phyloP scores from a whole-genome alignment of 2,797 vertebrate species.

The Rhabdophis nuchalis region DNA sequence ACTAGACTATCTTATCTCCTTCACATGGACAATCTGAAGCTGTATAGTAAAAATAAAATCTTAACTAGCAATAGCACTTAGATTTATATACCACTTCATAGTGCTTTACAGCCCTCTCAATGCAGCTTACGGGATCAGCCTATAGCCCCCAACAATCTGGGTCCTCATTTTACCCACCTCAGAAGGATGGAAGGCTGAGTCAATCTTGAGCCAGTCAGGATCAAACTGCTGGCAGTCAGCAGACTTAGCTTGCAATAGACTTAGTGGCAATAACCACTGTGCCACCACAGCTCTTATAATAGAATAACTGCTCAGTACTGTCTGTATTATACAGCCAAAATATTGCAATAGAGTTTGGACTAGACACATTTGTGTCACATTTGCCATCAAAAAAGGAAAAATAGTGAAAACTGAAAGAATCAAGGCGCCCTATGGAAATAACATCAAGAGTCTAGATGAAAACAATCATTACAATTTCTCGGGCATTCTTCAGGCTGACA shows the following conservation, averaged over 20 bases:
- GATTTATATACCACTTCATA: not conserved
- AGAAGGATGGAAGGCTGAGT: not conserved
- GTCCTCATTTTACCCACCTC: not conserved
- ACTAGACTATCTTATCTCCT: not conserved
- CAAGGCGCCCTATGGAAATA: not conserved
- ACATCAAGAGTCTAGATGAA: not conserved
- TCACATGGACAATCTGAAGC: not conserved
- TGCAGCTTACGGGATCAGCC: not conserved
- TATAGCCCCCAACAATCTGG: not conserved
- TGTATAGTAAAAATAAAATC: not conserved
- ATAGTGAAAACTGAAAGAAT: not conserved
- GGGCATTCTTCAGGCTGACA: not conserved
- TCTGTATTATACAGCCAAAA: not conserved
- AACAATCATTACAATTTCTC: not conserved
- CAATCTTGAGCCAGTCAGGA: not conserved
- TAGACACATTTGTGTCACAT: not conserved
- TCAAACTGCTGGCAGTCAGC: not conserved
- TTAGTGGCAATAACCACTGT: not conserved
- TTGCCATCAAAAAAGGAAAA: not conserved
- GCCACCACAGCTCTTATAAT: not conserved
- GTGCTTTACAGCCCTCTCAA: not conserved
- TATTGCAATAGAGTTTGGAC: not conserved
- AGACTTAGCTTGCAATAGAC: not conserved
- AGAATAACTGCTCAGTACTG: not conserved
- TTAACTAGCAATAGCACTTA: not conserved